Evolutionary conservation across 2,797 vertebrate genomes (phyloP), one percentile per base, ranked within the genome.

Genomic region (Acanthurus tractus): DNA sequence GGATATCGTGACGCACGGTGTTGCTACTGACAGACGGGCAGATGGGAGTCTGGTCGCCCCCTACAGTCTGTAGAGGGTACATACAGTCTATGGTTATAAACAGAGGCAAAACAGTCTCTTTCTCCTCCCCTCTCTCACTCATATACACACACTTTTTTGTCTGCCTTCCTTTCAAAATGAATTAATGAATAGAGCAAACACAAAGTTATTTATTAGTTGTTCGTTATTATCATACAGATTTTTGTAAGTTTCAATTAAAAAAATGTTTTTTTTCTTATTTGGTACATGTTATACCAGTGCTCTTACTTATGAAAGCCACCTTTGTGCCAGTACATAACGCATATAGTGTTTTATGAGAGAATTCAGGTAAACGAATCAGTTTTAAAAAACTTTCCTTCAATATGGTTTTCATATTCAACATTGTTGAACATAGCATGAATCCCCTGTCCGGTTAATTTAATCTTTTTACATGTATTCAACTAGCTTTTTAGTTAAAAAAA

Each of bases 21-120:
- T 72, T 82, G 75, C 76, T 22, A 63, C 62, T 74, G 59, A 1
- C 48, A 70, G 29, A 34, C 13, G 29, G 70, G 71, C 66, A 77
- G 66, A 83, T 74, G 76, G 34, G 65, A 64, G 42, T 64, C 53
- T 42, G 68, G 77, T 75, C 25, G 89, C 93, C 93, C 82, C 90
- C 93, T 94, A 54, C 77, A 87, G 92, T 12, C 8, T 5, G 44
- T 25, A 48, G 62, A 29, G 12, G n/a, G 57, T 22, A 65, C 11
- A 73, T 11, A 15, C 63, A 64, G 8, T 17, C 12, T 29, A 8
- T 25, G 12, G 15, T 4, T n/a, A 13, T 4, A 52, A 40, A 70
- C 59, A 3, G 48, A 78, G 52, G 58, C 29, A 58, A 66, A 42
- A 61, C 49, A 9, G 13, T 3, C 8, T 50, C n/a, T 23, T 5